Conservation (phyloP, 1,140 invertebrate genomes). For the Pissodes strobi region DNA sequence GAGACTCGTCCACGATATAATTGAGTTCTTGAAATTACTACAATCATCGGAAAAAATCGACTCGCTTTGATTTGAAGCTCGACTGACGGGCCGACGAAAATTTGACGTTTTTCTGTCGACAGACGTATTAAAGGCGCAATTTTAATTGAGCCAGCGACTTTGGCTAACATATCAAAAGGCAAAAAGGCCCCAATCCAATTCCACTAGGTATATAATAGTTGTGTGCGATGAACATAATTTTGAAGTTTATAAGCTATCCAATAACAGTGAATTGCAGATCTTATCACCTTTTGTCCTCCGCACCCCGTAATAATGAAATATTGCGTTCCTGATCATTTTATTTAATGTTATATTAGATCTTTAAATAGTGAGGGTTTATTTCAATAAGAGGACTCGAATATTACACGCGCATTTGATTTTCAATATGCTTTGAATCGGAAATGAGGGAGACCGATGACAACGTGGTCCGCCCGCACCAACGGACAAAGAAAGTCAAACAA, state of each 20-base stretch:
- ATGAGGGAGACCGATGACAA: slow-evolving; percentile 15
- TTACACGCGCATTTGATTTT: slow-evolving; percentile 45
- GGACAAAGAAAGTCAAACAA: too few relatives aligned
- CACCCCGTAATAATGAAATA: not conserved
- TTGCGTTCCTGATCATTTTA: slow-evolving; percentile 11
- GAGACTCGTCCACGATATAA: slow-evolving; percentile 17
- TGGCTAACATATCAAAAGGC: too few relatives aligned
- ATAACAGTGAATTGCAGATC: too few relatives aligned
- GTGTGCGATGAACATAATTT: too few relatives aligned
- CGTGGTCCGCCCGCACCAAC: too few relatives aligned
- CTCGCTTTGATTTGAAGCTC: slow-evolving; percentile 5
- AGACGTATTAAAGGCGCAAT: too few relatives aligned
- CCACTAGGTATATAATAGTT: too few relatives aligned
- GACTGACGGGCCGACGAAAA: not conserved
- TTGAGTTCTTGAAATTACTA: slow-evolving; percentile 20
- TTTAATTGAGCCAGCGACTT: too few relatives aligned
- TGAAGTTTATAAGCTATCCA: too few relatives aligned
- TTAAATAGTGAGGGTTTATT: slow-evolving; percentile 34
- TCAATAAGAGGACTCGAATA: slow-evolving; percentile 42
- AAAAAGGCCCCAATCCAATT: too few relatives aligned
- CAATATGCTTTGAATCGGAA: slow-evolving; percentile 41
- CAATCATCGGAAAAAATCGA: slow-evolving; percentile 11
- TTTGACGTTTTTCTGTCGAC: not conserved
- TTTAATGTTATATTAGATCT: slow-evolving; percentile 32
- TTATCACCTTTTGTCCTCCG: too few relatives aligned